Percentiles rank a stretch among this genome's conserved stretches.
phyloP scores from a whole-genome alignment of 2,888 invertebrate species.

The Hypselothyrea guttata region DNA sequence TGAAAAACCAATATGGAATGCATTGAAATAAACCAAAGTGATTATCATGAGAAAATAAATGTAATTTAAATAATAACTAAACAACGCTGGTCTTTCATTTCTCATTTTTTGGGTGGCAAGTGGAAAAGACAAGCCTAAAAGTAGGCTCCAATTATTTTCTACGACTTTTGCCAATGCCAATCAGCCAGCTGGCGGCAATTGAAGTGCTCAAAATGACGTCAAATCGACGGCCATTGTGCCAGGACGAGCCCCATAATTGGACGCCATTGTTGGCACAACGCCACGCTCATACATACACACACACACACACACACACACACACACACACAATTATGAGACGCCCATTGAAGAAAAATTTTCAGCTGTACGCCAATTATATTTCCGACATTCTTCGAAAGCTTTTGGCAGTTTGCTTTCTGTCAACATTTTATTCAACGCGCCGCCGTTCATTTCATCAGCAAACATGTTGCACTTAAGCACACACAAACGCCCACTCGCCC shows the following conservation, averaged over 20 bases:
- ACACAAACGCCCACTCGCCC: conserved; percentile 25
- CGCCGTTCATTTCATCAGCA: conserved; percentile 54
- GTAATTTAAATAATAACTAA: conserved; percentile 74
- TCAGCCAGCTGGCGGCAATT: conserved; percentile 42
- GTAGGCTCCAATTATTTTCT: conserved; percentile 26
- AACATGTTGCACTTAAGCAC: conserved; percentile 71
- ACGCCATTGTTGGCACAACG: conserved; percentile 64
- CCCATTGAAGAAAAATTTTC: conserved; percentile 29
- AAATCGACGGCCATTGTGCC: conserved; percentile 57
- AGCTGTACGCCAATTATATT: conserved; percentile 66
- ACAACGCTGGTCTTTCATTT: conserved; percentile 11
- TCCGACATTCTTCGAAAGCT: conserved; percentile 62
- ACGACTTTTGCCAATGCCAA: conserved; percentile 31
- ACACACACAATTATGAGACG: conserved; percentile 2
- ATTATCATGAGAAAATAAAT: conserved; percentile 77
- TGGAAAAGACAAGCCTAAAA: too few species aligned
- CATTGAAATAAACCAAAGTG: conserved; percentile 61
- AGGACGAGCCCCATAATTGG: conserved; percentile 63
- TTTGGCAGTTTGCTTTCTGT: conserved; percentile 72
- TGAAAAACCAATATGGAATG: conserved; percentile 35
- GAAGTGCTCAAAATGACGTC: conserved; percentile 38
- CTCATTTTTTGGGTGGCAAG: not conserved
- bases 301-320: conserved; percentile 13
- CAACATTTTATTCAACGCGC: conserved; percentile 69
- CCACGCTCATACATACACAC: conserved; percentile 28